phyloP scores from a whole-genome alignment of 2,113 vertebrate species.

The Gadus chalcogrammus region DNA sequence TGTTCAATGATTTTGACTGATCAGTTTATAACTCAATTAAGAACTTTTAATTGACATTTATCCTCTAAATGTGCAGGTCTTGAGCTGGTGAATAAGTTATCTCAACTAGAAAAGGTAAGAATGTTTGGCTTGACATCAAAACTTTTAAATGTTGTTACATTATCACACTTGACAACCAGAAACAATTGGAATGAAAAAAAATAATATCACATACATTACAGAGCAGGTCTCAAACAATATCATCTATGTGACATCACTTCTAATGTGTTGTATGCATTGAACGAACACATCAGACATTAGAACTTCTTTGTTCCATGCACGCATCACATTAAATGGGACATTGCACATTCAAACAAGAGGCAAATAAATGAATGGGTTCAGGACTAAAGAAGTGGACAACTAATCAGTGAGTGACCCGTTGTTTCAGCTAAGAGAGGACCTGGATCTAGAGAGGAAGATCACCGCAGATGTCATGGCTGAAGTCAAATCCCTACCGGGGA shows the following conservation, averaged over 20 bases:
- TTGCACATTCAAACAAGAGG: background rate
- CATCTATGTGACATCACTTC: background rate
- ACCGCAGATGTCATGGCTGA: slow-evolving; percentile 49
- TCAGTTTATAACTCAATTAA: background rate
- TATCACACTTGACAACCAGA: background rate
- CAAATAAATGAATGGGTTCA: background rate
- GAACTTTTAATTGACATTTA: background rate
- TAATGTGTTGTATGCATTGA: background rate
- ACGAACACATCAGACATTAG: too few relatives aligned
- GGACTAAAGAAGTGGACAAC: background rate
- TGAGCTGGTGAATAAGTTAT: slow-evolving; percentile 55
- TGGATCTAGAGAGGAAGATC: slow-evolving; percentile 62
- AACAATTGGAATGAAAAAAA: too few relatives aligned
- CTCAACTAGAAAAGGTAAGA: slow-evolving; percentile 67
- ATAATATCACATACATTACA: too few relatives aligned
- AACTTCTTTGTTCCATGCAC: too few relatives aligned
- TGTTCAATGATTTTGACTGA: too few relatives aligned
- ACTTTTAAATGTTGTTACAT: background rate
- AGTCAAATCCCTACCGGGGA: slow-evolving; percentile 50
- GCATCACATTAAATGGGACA: background rate
- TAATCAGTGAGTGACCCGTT: slow-evolving; percentile 13
- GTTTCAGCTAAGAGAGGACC: slow-evolving; percentile 61
- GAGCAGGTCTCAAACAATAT: too few relatives aligned
- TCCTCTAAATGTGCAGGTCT: slow-evolving; percentile 45
- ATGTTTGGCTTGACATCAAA: slow-evolving; percentile 10